Evolutionary conservation across 2,888 invertebrate genomes (phyloP).

Genomic region (Chrysolina oricalcia): DNA sequence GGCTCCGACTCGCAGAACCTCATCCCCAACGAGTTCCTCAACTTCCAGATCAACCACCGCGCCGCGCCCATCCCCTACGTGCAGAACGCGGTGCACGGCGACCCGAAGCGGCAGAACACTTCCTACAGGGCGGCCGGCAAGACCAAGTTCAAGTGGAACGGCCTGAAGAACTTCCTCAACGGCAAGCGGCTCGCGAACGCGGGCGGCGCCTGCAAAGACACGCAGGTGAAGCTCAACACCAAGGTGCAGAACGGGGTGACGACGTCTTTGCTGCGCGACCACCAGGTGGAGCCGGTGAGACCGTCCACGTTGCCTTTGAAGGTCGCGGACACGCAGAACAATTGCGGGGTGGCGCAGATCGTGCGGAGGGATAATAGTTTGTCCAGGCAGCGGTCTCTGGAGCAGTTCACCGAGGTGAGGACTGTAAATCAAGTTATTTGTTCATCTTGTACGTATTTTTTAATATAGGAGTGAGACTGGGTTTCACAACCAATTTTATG

Average conservation of each 20-base stretch:
- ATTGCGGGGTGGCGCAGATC: slow-evolving; percentile 68
- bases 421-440: too few relatives aligned
- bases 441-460: too few relatives aligned
- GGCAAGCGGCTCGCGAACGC: slow-evolving; percentile 58
- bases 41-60: slow-evolving; percentile 70
- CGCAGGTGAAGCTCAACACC: slow-evolving; percentile 74
- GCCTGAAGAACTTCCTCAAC: slow-evolving; percentile 72
- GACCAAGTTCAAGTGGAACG: slow-evolving; percentile 73
- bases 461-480: too few relatives aligned
- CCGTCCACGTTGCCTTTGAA: slow-evolving; percentile 72
- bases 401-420: slow-evolving; percentile 79
- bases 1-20: slow-evolving; percentile 73
- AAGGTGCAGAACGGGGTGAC: slow-evolving; percentile 74
- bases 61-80: slow-evolving; percentile 81
- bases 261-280: slow-evolving; percentile 68
- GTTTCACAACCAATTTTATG: too few relatives aligned
- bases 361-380: slow-evolving; percentile 68
- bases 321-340: slow-evolving; percentile 58
- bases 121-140: slow-evolving; percentile 48
- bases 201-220: slow-evolving; percentile 58
- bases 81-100: slow-evolving; percentile 80
- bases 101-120: slow-evolving; percentile 70
- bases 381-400: slow-evolving; percentile 80
- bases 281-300: slow-evolving; percentile 64
- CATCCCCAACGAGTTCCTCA: slow-evolving; percentile 73